A percentile compares a stretch with the other conserved stretches of the same genome.
Conservation (phyloP, 2,797 vertebrate species). For the Cuniculus paca region DNA sequence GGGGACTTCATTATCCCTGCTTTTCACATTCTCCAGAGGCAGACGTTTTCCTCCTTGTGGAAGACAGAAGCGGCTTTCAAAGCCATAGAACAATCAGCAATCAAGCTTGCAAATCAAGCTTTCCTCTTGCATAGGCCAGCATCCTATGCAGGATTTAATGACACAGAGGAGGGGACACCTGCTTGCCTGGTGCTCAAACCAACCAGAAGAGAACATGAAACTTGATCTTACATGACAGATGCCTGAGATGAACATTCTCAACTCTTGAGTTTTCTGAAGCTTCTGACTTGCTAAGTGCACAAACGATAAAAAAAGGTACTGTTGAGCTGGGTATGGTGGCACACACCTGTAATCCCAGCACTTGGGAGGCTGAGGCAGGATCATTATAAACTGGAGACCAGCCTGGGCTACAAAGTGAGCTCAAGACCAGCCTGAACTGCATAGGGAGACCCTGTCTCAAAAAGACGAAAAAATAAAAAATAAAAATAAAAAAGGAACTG, state of each 20-base stretch:
- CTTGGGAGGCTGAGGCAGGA: too few species aligned
- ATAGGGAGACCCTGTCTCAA: too few species aligned
- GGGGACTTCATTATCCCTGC: conserved; percentile 55
- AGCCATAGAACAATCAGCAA: conserved; percentile 57
- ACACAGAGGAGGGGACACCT: not conserved
- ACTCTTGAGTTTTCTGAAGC: conserved; percentile 12
- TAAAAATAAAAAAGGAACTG: not conserved
- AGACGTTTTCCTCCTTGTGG: conserved; percentile 20
- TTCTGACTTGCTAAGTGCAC: not conserved
- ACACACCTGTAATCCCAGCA: too few species aligned
- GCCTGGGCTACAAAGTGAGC: too few species aligned
- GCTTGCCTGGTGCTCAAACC: not conserved
- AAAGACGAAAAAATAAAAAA: too few species aligned
- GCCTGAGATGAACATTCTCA: conserved; percentile 32
- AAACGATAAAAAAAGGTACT: not conserved
- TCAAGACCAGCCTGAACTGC: too few species aligned
- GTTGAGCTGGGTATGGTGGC: too few species aligned
- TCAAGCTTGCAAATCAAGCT: conserved; percentile 20
- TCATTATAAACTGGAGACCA: too few species aligned
- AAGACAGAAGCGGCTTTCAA: conserved; percentile 73
- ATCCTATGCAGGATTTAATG: conserved; percentile 22
- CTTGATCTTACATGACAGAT: not conserved
- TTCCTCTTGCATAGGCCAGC: conserved; percentile 47
- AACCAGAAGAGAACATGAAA: not conserved
- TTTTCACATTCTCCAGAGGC: conserved; percentile 60